Conservation (phyloP, 64 coral and sea anemone species). For the Catalaphyllia jardinei region DNA sequence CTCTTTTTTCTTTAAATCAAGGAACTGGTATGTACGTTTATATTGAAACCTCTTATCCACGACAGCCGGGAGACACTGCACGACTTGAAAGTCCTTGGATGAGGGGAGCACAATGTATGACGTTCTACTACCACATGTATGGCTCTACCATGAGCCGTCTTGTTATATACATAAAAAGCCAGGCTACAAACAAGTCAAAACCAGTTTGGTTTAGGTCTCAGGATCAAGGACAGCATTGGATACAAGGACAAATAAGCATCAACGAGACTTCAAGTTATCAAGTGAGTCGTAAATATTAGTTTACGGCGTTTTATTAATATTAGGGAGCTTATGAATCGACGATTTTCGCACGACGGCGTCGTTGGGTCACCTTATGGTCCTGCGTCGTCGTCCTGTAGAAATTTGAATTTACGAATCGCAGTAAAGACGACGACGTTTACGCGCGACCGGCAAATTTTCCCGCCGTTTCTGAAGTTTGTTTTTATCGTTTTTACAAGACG, state of each 20-base stretch:
- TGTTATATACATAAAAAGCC: not conserved
- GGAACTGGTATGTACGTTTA: slow-evolving; percentile 35
- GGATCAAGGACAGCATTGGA: slow-evolving; percentile 34
- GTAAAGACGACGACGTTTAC: too few relatives aligned
- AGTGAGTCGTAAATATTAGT: not conserved
- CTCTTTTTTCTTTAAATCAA: not conserved
- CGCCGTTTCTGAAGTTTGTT: too few relatives aligned
- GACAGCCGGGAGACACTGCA: slow-evolving; percentile 14
- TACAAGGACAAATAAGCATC: slow-evolving; percentile 18
- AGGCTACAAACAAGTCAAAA: not conserved
- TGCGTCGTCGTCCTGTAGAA: too few relatives aligned
- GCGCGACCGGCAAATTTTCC: too few relatives aligned
- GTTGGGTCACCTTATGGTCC: too few relatives aligned
- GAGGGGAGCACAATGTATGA: slow-evolving; percentile 53
- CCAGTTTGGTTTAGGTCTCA: slow-evolving; percentile 38
- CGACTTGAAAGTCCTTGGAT: slow-evolving; percentile 43
- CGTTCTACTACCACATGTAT: slow-evolving; percentile 60
- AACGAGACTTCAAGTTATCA: slow-evolving; percentile 16
- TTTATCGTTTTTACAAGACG: too few relatives aligned
- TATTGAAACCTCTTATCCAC: slow-evolving; percentile 42
- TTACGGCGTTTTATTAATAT: too few relatives aligned
- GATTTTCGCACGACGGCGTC: too few relatives aligned
- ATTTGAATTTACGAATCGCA: too few relatives aligned
- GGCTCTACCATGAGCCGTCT: slow-evolving; percentile 35
- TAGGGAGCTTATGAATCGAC: too few relatives aligned